Evolutionary conservation across 1,140 invertebrate species (phyloP).

Genomic region (Trachymyrmex septentrionalis): DNA sequence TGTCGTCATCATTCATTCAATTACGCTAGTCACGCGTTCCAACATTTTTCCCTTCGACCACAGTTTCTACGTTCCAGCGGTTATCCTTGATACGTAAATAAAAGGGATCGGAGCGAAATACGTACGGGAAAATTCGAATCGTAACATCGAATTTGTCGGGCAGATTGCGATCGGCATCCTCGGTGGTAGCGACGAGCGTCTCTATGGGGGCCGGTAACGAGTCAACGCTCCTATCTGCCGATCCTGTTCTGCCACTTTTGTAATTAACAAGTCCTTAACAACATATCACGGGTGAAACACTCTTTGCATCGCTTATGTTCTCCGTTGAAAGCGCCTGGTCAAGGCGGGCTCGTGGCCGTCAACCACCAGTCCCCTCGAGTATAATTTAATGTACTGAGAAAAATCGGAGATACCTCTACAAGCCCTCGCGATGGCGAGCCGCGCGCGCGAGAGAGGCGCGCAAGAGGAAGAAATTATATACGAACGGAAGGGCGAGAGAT

Average conservation of each 20-base stretch:
- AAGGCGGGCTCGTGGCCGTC: constrained; percentile 60
- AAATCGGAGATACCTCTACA: constrained; percentile 63
- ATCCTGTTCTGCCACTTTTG: constrained; percentile 76
- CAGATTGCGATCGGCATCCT: not conserved
- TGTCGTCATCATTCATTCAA: constrained; percentile 6
- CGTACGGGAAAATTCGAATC: constrained; percentile 35
- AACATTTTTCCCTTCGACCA: not conserved
- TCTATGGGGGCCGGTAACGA: constrained; percentile 1
- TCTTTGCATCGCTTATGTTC: constrained; percentile 55
- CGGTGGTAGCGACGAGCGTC: not conserved
- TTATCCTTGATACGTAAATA: not conserved
- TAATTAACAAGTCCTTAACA: constrained; percentile 76
- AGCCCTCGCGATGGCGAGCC: constrained; percentile 19
- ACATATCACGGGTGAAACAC: constrained; percentile 65
- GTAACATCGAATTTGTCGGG: not conserved
- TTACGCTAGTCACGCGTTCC: not conserved
- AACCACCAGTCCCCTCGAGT: constrained; percentile 51
- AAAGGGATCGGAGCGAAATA: not conserved
- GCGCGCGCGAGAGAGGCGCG: constrained; percentile 14
- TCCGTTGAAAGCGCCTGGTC: constrained; percentile 56
- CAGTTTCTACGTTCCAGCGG: not conserved
- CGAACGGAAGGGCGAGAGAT: constrained; percentile 35
- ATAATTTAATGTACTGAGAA: constrained; percentile 69
- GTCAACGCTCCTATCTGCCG: constrained; percentile 47
- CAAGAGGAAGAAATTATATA: constrained; percentile 64